Evolutionary conservation across 2,797 vertebrate species (phyloP), one percentile per base, ranked within the genome.

Genomic region (Gastrophryne carolinensis): DNA sequence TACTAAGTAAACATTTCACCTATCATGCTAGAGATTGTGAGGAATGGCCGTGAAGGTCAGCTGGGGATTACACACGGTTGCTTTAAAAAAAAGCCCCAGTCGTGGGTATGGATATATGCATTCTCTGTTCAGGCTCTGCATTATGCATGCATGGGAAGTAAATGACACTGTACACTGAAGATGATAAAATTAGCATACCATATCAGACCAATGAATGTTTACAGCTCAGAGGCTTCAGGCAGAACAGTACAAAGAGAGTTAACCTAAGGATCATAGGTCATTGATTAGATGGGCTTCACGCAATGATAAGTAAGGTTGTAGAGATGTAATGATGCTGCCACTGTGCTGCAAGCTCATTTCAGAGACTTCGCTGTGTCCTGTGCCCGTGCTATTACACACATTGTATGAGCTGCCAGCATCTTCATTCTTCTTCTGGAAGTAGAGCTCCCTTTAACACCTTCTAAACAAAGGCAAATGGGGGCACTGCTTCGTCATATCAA

Each of bases 391-490:
- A 53, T 30, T 23, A 63, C 61, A 63, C 17, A 62, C 41, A 44
- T 26, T 34, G 52, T 9, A 41, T 61, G 24, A 41, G 4, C 26
- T 58, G 1, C n/a, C 49, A 44, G 37, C 52, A 68, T 29, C 5
- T 58, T 50, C 44, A 47, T 56, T 50, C 79, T 62, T 80, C 83
- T 85, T 86, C 88, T 84, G 81, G 71, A 89, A 84, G 83, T 81
- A 87, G 82, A 87, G 84, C 84, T 82, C 79, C 82, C 87, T 88
- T 87, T 88, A 89, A 90, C 89, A 91, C 90, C 88, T 90, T 84
- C 87, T 82, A 90, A 91, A 91, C 89, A 90, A 91, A 90, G 88
- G 87, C 87, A 87, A 90, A 87, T 85, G 86, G 85, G 87, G 87
- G 87, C 87, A 88, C 82, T 71, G 86, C 83, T 79, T 87, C 79